Percentiles rank a stretch among this genome's conserved stretches.
Conservation (phyloP, 2,797 vertebrate species). For the Coluber constrictor region DNA sequence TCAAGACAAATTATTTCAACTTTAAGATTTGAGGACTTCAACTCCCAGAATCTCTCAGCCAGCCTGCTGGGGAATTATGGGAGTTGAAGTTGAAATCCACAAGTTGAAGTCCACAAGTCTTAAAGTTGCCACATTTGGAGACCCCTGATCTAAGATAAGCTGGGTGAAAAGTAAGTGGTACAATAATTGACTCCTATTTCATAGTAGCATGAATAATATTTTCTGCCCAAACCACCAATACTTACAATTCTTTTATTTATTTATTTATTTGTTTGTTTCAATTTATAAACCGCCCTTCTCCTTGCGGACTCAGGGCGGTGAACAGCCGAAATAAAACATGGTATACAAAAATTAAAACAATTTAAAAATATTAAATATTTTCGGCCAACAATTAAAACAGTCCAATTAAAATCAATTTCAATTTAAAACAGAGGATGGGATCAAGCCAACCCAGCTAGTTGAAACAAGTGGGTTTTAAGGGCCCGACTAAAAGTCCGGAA, state of each 20-base stretch:
- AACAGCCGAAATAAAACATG: too few species aligned
- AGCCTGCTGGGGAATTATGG: not conserved
- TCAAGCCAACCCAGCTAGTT: too few species aligned
- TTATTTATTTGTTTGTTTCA: too few species aligned
- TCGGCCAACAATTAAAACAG: too few species aligned
- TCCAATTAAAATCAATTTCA: too few species aligned
- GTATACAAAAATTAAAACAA: too few species aligned
- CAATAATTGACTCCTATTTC: not conserved
- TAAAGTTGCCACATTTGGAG: not conserved
- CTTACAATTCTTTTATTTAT: not conserved
- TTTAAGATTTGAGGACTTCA: not conserved
- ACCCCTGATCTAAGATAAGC: not conserved
- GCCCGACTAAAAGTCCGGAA: too few species aligned
- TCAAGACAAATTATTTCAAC: not conserved
- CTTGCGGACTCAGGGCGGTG: too few species aligned
- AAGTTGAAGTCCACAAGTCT: not conserved
- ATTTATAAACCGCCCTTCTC: too few species aligned
- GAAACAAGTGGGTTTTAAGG: too few species aligned
- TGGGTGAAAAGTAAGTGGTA: not conserved
- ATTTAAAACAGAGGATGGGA: too few species aligned
- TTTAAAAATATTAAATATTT: too few species aligned
- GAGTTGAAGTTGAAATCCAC: not conserved
- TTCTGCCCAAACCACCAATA: not conserved
- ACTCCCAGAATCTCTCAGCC: not conserved
- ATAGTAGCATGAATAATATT: not conserved